Evolutionary conservation across 2,113 vertebrate species (phyloP), one percentile per base, ranked within the genome.

Genomic region (Prinia subflava): DNA sequence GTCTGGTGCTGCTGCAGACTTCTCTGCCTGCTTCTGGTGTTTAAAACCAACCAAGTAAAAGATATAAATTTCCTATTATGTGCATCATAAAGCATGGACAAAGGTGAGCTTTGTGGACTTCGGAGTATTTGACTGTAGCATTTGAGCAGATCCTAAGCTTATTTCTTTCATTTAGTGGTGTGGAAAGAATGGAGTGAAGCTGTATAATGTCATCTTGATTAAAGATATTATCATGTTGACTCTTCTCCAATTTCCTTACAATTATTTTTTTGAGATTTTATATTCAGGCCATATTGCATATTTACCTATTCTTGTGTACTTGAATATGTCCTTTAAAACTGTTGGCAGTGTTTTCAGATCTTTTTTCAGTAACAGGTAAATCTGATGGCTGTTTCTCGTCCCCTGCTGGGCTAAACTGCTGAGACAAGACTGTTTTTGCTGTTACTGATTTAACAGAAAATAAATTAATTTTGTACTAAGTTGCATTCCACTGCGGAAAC

Each of bases 341-440:
- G 27, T 9, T 64, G 76, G 30, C 70, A 77, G 13, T 27, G 7
- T 83, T 86, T 93, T 86, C 64, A 80, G 41, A 16, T 74, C 30
- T 11, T 49, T 87, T 64, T 63, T 46, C 42, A 55, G 44, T 68
- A 59, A 31, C 0, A 0, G 12, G 8, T 57, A 59, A 59, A 17
- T 62, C 55, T 80, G 67, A 73, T 90, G 53, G 28, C 77, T 65
- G 22, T 62, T 88, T 65, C 49, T 87, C 9, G 55, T 81, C 49
- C 35, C 44, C 87, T 69, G 39, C 63, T 90, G 62, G 86, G 71
- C 24, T 74, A 46, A 93, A 59, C 55, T 92, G 81, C 87, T 71
- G 87, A 89, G 60, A 85, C 21, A n/a, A 39, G 55, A 23, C 42
- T 78, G 41, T 15, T 88, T 90, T 86, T 90, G 59, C 37, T 56